Evolutionary conservation across 2,888 invertebrate species (phyloP).

Genomic region (Chymomyza procnemis): DNA sequence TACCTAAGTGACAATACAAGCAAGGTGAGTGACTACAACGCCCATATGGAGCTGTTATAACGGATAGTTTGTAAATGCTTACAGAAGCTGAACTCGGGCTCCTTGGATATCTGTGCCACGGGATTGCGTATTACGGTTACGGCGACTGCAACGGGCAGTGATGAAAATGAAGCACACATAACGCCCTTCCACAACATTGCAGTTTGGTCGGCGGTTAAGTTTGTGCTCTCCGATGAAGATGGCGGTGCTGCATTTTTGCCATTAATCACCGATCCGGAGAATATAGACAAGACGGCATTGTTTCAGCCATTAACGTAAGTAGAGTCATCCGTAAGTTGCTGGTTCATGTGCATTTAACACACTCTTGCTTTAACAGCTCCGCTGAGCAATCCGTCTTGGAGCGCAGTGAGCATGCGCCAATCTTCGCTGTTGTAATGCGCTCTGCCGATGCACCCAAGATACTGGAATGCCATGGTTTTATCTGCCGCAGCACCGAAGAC

Average conservation of each 20-base stretch:
- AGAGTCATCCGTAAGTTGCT: background rate
- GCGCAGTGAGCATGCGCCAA: slow-evolving; percentile 85
- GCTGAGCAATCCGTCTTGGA: slow-evolving; percentile 77
- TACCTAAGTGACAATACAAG: slow-evolving; percentile 80
- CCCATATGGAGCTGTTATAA: background rate
- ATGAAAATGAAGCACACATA: slow-evolving; percentile 77
- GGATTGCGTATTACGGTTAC: slow-evolving; percentile 85
- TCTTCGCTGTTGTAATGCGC: slow-evolving; percentile 94
- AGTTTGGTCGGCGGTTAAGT: slow-evolving; percentile 94
- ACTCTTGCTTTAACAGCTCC: slow-evolving; percentile 57
- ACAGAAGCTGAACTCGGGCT: slow-evolving; percentile 74
- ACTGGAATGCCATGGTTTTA: slow-evolving; percentile 93
- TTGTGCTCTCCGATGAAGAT: slow-evolving; percentile 84
- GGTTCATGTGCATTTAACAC: background rate
- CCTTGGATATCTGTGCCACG: slow-evolving; percentile 78
- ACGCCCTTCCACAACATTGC: slow-evolving; percentile 95
- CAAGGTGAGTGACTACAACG: slow-evolving; percentile 60
- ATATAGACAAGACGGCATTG: slow-evolving; percentile 85
- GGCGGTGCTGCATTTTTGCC: slow-evolving; percentile 88
- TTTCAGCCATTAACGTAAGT: slow-evolving; percentile 79
- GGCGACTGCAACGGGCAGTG: slow-evolving; percentile 47
- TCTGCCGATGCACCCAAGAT: slow-evolving; percentile 86
- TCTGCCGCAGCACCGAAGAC: slow-evolving; percentile 92
- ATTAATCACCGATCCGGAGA: slow-evolving; percentile 89
- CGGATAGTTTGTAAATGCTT: background rate